These are phyloP conservation scores for Stictonetta naevosa DNA, from an alignment of 2,113 vertebrate species.

Conservation along the genomic window DNA sequence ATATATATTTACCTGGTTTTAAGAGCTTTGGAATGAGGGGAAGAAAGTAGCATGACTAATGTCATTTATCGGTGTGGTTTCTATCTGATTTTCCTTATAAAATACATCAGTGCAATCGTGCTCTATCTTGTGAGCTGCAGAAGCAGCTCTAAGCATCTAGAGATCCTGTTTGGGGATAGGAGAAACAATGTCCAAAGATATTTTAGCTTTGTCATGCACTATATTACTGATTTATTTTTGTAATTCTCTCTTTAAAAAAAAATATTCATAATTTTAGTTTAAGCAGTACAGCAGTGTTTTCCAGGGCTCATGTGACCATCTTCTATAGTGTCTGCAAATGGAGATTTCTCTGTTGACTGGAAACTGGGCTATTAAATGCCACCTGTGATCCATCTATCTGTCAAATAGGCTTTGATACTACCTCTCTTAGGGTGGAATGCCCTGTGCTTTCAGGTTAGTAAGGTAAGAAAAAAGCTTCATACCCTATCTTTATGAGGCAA, in stretches of 20 bases:
- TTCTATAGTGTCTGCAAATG: background rate
- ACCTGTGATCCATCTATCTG: too few species aligned
- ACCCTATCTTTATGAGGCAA: background rate
- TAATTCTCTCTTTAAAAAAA: background rate
- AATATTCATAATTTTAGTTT: background rate
- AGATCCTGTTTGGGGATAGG: background rate
- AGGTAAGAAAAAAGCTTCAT: background rate
- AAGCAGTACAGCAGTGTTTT: background rate
- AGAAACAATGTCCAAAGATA: background rate
- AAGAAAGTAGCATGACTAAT: background rate
- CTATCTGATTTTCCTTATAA: slow-evolving; percentile 9
- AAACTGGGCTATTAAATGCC: background rate
- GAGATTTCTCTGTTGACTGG: background rate
- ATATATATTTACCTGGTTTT: background rate
- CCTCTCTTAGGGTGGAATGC: background rate
- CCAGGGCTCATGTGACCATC: background rate
- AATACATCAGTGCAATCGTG: background rate
- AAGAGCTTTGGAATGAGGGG: background rate
- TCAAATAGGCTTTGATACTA: background rate
- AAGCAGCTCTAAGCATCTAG: background rate
- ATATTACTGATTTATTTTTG: background rate
- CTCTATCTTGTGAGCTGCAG: background rate
- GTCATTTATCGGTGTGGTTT: slow-evolving; percentile 5
- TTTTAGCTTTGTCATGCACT: background rate
- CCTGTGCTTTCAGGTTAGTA: background rate